Percentiles rank a stretch among this genome's conserved stretches.
phyloP scores from a whole-genome alignment of 1,140 invertebrate genomes.

The Tachypleus tridentatus region DNA sequence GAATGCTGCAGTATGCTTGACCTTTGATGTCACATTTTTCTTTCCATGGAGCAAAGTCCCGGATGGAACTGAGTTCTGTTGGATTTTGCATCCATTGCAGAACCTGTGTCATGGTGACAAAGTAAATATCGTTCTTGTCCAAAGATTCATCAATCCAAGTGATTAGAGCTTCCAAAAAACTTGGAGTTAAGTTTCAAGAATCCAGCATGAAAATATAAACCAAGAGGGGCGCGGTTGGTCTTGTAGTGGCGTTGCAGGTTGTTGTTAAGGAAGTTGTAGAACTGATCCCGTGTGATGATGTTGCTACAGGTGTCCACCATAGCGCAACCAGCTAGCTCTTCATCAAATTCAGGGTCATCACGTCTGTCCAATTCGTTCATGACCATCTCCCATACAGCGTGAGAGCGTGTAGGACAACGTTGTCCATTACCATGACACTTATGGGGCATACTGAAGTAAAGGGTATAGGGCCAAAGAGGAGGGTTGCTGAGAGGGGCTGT shows the following conservation, averaged over 20 bases:
- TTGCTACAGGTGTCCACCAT: constrained; percentile 92
- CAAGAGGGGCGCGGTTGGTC: constrained; percentile 82
- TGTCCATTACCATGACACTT: constrained; percentile 49
- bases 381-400: constrained; percentile 49
- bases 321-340: constrained; percentile 58
- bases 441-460: constrained; percentile 51
- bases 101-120: constrained; percentile 84
- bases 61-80: constrained; percentile 65
- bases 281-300: constrained; percentile 71
- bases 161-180: constrained; percentile 86
- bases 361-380: constrained; percentile 96
- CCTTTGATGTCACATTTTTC: constrained; percentile 63
- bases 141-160: constrained; percentile 81
- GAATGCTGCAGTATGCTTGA: constrained; percentile 77
- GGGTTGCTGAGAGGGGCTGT: constrained; percentile 58
- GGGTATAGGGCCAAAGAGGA: constrained; percentile 71
- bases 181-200: constrained; percentile 92
- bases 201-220: constrained; percentile 82
- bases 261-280: constrained; percentile 87
- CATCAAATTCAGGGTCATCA: constrained; percentile 58
- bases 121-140: constrained; percentile 75
- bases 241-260: constrained; percentile 91
- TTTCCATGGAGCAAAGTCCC: constrained; percentile 51
- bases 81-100: constrained; percentile 88
- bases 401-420: constrained; percentile 70